Conservation (phyloP, 2,888 invertebrate genomes). For the Hermaeophaga mercurialis region DNA sequence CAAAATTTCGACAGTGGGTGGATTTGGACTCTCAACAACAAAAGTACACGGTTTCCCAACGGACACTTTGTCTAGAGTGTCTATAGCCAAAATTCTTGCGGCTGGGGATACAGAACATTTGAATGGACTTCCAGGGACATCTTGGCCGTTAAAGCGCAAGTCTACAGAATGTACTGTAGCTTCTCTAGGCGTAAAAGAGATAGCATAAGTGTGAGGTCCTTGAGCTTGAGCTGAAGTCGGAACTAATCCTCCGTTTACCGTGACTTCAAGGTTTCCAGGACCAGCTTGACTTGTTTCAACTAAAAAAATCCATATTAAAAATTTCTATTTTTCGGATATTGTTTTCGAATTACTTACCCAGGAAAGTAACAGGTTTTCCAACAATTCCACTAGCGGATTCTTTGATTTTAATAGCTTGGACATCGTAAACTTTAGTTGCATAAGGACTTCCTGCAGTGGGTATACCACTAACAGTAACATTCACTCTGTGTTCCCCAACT, state of each 20-base stretch:
- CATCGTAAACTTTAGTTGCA: constrained; percentile 93
- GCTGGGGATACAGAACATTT: constrained; percentile 80
- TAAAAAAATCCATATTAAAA: constrained; percentile 47
- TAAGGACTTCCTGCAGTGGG: constrained; percentile 93
- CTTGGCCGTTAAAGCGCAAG: constrained; percentile 93
- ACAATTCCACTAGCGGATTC: constrained; percentile 87
- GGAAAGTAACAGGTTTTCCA: constrained; percentile 88
- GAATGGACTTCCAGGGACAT: constrained; percentile 91
- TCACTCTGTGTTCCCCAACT: constrained; percentile 90
- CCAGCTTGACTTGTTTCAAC: constrained; percentile 99
- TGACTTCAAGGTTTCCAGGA: constrained; percentile 97
- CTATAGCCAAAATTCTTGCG: constrained; percentile 82
- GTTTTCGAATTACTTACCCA: too few relatives aligned
- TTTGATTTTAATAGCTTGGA: constrained; percentile 91
- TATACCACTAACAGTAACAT: constrained; percentile 80
- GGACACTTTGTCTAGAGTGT: constrained; percentile 87
- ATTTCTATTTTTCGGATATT: too few relatives aligned
- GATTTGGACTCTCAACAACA: constrained; percentile 83
- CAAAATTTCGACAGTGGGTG: constrained; percentile 80
- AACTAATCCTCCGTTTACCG: constrained; percentile 96
- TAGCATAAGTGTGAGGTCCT: constrained; percentile 94
- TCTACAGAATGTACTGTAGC: constrained; percentile 91
- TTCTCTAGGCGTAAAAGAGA: constrained; percentile 95
- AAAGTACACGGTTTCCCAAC: constrained; percentile 85
- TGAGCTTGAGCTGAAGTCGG: constrained; percentile 96